A percentile compares a stretch with the other conserved stretches of the same genome.
phyloP scores from a whole-genome alignment of 1,140 invertebrate genomes.

The Penaeus vannamei region DNA sequence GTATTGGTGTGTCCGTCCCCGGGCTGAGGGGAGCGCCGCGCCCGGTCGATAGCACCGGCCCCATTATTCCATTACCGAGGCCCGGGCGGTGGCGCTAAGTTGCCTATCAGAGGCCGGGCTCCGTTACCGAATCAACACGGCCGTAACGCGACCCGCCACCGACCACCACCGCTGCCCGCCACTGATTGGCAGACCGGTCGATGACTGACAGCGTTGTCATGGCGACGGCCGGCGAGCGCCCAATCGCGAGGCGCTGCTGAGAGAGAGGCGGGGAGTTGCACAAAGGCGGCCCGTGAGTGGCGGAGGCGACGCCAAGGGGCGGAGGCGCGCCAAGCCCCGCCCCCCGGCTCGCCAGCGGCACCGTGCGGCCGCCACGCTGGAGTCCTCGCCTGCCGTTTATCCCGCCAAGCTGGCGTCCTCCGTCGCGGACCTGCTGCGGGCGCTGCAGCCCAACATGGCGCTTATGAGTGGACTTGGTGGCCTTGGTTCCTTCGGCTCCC shows the following conservation, averaged over 20 bases:
- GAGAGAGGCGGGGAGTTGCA: constrained; percentile 33
- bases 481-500: constrained; percentile 60
- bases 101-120: constrained; percentile 65
- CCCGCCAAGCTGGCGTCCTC: constrained; percentile 66
- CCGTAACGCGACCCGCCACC: constrained; percentile 66
- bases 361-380: constrained; percentile 64
- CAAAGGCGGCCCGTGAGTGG: constrained; percentile 43
- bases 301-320: not conserved
- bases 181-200: constrained; percentile 67
- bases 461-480: constrained; percentile 65
- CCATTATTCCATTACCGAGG: constrained; percentile 68
- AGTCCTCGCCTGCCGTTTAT: constrained; percentile 61
- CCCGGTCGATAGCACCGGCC: constrained; percentile 66
- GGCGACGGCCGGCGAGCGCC: constrained; percentile 41
- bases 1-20: constrained; percentile 40
- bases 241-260: constrained; percentile 39
- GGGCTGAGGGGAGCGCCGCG: constrained; percentile 53
- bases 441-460: constrained; percentile 68
- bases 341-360: constrained; percentile 56
- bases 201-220: constrained; percentile 66
- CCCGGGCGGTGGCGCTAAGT: constrained; percentile 66
- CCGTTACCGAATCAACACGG: constrained; percentile 69
- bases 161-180: constrained; percentile 64
- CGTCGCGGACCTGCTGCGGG: constrained; percentile 67
- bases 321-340: constrained; percentile 25